A percentile compares a stretch with the other conserved stretches of the same genome.
Evolutionary conservation across 2,797 vertebrate species (phyloP).

Genomic region (Mormyrus hasselquistii): DNA sequence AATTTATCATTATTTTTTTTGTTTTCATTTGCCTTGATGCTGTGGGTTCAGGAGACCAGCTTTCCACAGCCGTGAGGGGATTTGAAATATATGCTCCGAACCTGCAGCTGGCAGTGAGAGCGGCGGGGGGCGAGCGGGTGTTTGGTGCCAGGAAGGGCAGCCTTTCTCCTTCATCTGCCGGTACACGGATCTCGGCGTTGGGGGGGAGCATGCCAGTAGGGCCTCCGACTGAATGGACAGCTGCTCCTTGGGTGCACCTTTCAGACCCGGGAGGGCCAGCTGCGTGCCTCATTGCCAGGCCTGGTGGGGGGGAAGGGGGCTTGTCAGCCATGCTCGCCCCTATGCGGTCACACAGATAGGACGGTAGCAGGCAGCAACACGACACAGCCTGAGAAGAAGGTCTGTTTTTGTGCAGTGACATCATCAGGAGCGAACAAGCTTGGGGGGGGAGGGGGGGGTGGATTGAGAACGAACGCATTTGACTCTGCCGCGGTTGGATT

Average conservation of each 20-base stretch:
- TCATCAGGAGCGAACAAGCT: neutral
- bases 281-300: slow-evolving; percentile 30
- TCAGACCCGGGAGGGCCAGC: neutral
- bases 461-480: neutral
- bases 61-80: neutral
- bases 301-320: neutral
- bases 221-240: slow-evolving; percentile 31
- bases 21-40: neutral
- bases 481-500: neutral
- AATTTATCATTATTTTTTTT: neutral
- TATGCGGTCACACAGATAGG: neutral
- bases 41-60: neutral
- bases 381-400: neutral
- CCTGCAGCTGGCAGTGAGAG: neutral
- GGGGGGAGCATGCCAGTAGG: neutral
- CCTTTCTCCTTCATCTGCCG: slow-evolving; percentile 17
- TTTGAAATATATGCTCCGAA: neutral
- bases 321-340: neutral
- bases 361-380: neutral
- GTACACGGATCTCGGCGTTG: neutral
- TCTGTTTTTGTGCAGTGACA: neutral
- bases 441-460: neutral
- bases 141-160: neutral
- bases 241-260: slow-evolving; percentile 35
- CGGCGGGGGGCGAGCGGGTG: neutral